phyloP scores from a whole-genome alignment of 2,888 invertebrate genomes.

The Caenorhabditis virilis region DNA sequence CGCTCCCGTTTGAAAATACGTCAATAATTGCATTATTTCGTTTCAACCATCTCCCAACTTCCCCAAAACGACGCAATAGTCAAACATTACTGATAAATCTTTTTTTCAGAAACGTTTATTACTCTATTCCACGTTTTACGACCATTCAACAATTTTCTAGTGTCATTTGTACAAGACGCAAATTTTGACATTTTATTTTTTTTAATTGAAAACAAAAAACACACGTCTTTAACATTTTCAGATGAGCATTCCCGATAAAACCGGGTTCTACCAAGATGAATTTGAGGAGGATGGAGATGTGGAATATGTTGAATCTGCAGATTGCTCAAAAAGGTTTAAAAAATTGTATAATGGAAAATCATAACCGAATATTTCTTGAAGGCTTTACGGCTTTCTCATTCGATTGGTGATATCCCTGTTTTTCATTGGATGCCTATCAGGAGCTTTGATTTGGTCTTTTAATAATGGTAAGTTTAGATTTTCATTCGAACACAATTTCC shows the following conservation, averaged over 20 bases:
- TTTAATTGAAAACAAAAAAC: too few relatives aligned
- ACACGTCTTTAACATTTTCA: not conserved
- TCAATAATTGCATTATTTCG: too few relatives aligned
- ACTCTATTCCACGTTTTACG: conserved; percentile 26
- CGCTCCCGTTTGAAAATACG: too few relatives aligned
- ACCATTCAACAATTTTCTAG: too few relatives aligned
- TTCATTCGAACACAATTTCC: not conserved
- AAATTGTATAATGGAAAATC: not conserved
- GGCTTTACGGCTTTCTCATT: conserved; percentile 24
- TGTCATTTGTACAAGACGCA: too few relatives aligned
- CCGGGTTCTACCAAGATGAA: conserved; percentile 7
- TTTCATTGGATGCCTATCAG: conserved; percentile 31
- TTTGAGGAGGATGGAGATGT: conserved; percentile 31
- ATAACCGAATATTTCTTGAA: conserved; percentile 2
- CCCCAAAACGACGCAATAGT: not conserved
- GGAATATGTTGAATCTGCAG: conserved; percentile 14
- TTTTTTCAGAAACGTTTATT: conserved; percentile 35
- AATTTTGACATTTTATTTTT: not conserved
- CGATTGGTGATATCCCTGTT: conserved; percentile 29
- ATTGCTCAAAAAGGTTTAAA: conserved; percentile 17
- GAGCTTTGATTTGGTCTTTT: conserved; percentile 43
- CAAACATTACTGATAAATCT: conserved; percentile 31
- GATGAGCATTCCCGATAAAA: not conserved
- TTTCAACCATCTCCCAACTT: too few relatives aligned
- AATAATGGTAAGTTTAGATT: conserved; percentile 20